Base-by-base conservation (phyloP, 2,888 invertebrate genomes). In the Drosophila phalerata region DNA sequence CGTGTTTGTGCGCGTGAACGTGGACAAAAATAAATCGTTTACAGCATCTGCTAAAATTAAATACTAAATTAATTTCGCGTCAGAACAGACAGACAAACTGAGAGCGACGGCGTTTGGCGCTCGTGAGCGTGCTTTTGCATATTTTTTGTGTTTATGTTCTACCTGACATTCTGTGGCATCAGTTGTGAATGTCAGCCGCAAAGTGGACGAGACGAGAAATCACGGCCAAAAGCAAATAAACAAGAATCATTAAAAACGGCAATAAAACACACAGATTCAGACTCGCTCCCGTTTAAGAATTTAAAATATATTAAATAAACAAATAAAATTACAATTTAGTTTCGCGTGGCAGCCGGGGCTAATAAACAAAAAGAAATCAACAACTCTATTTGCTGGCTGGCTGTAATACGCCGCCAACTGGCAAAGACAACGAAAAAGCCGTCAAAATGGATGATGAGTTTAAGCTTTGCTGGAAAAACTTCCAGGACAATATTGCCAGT, bases 391-490 rank as follows among this genome's bases (percentile, higher is more conserved):
- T 57, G 55, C 53, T 64, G 48, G 60, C 52, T 67, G 67, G 49
- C 64, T 40, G 48, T 17, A 25, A 55, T 69, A 64, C 60, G 70
- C 66, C 60, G 58, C 65, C 56, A 74, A 74, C 40, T 19, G 63
- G 52, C 30, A 47, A 34, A 32, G 11, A 22, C 32, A 11, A 38
- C 52, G 38, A 15, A 13, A 4, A 25, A 15, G 17, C 17, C 30
- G 13, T 17, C 37, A 48, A 56, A 40, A 92, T 92, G 92, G 92
- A 92, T 84, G 93, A 93, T 82, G 93, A 93, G 75, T 93, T 93
- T 70, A 93, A 93, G 77, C 89, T 93, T 53, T 93, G 93, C 79
- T 93, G 93, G 93, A 93, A 93, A 78, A 93, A 93, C 76, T 93
- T 93, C 90, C 93, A 93, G 80, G 93, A 93, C 75, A 93, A 93